These are phyloP conservation scores for Bruchidius siliquastri DNA, from an alignment of 2,888 invertebrate species.

Conservation along the genomic window DNA sequence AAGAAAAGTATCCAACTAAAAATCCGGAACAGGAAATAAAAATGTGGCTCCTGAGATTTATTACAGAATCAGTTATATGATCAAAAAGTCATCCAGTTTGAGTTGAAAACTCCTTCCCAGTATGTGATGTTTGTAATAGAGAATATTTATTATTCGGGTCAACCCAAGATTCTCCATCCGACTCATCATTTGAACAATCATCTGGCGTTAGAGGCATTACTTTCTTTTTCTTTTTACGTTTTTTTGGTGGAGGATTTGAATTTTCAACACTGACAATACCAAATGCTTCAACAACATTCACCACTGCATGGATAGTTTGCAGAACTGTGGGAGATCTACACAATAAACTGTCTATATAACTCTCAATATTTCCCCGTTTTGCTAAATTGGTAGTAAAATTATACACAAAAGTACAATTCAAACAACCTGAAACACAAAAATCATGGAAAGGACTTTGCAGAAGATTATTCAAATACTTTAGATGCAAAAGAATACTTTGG, in stretches of 20 bases:
- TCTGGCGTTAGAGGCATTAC: conserved; percentile 26
- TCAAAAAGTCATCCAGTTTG: not conserved
- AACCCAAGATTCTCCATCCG: conserved; percentile 11
- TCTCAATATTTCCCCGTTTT: conserved; percentile 29
- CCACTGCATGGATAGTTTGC: conserved; percentile 11
- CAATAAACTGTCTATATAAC: conserved; percentile 27
- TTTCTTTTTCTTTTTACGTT: conserved; percentile 9
- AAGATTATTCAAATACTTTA: conserved; percentile 61
- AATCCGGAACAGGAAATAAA: too few species aligned
- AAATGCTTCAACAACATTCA: conserved; percentile 8
- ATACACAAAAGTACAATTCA: conserved; percentile 72
- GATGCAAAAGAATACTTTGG: conserved; percentile 58
- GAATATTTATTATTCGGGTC: conserved; percentile 15
- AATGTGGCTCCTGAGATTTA: too few species aligned
- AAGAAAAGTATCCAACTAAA: too few species aligned
- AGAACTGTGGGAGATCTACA: conserved; percentile 10
- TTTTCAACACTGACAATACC: not conserved
- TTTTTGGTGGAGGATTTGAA: conserved; percentile 2
- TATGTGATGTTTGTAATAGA: conserved; percentile 1
- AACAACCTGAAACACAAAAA: conserved; percentile 58
- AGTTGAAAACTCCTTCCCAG: not conserved
- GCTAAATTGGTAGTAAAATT: conserved; percentile 64
- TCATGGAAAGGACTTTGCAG: conserved; percentile 56
- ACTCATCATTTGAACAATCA: conserved; percentile 15
- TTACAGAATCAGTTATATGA: too few species aligned